Conservation (phyloP, 2,888 invertebrate genomes). For the Kuschelorhynchus macadamiae region DNA sequence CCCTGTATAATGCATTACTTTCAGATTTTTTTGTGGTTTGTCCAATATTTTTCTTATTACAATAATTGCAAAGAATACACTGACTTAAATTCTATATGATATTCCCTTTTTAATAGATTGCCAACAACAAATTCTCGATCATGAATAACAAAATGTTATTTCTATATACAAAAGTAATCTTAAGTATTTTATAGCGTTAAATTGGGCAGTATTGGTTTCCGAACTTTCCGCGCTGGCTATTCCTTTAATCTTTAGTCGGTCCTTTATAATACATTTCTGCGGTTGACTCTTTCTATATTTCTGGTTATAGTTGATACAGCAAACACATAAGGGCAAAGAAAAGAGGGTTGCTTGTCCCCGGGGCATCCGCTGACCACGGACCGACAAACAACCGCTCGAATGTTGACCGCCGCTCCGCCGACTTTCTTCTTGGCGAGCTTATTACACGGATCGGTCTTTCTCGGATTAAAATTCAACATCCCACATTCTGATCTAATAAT, state of each 20-base stretch:
- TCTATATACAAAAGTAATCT: not conserved
- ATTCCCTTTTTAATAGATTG: no score
- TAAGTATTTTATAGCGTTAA: constrained; percentile 43
- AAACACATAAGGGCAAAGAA: constrained; percentile 50
- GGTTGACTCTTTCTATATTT: constrained; percentile 55
- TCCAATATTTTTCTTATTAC: no score
- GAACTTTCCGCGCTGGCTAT: constrained; percentile 37
- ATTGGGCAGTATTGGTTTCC: constrained; percentile 44
- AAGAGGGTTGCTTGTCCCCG: constrained; percentile 53
- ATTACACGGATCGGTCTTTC: constrained; percentile 17
- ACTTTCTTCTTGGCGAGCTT: constrained; percentile 45
- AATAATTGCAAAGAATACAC: no score
- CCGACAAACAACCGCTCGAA: constrained; percentile 63
- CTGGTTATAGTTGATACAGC: constrained; percentile 56
- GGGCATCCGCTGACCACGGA: constrained; percentile 59
- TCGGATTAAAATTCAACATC: no score
- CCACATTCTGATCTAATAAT: no score
- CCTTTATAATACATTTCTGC: constrained; percentile 45
- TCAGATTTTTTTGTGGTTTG: no score
- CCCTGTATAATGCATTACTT: no score
- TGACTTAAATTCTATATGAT: no score
- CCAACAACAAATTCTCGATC: no score
- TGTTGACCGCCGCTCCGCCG: constrained; percentile 60
- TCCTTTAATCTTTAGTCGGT: constrained; percentile 43
- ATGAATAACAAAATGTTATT: no score